Evolutionary conservation across 2,888 invertebrate species (phyloP).

Genomic region (Autographa gamma): DNA sequence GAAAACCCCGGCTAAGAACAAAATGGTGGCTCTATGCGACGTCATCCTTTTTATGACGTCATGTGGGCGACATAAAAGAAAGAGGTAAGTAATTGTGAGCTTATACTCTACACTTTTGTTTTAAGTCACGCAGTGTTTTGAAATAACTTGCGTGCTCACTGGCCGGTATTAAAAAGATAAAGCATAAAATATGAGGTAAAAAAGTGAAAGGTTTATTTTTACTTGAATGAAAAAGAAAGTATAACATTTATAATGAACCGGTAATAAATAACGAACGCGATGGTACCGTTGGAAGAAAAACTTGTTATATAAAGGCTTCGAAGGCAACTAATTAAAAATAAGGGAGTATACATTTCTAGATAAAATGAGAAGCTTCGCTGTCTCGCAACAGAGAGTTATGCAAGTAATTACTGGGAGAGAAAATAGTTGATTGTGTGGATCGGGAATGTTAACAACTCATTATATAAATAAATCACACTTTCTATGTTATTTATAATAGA

Average conservation of each 20-base stretch:
- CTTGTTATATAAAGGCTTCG: conserved; percentile 12
- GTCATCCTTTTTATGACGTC: conserved; percentile 11
- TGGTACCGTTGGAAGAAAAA: conserved; percentile 6
- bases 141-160: conserved; percentile 9
- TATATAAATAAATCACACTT: neutral
- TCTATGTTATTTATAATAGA: neutral
- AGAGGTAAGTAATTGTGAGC: conserved; percentile 21
- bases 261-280: conserved; percentile 26
- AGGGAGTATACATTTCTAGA: conserved; percentile 29
- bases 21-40: conserved; percentile 32
- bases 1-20: conserved; percentile 22
- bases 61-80: conserved; percentile 21
- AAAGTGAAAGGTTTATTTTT: neutral
- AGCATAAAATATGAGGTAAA: conserved; percentile 5
- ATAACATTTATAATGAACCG: conserved; percentile 6
- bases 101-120: conserved; percentile 1
- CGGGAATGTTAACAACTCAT: conserved; percentile 7
- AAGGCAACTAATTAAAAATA: conserved; percentile 50
- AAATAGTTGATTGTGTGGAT: conserved; percentile 5
- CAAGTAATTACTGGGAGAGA: conserved; percentile 43
- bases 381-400: conserved; percentile 45
- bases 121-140: conserved; percentile 6
- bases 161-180: neutral
- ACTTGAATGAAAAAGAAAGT: neutral
- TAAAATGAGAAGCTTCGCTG: conserved; percentile 26